Evolutionary conservation across 2,888 invertebrate genomes (phyloP).

Genomic region (Hypselothyrea guttata): DNA sequence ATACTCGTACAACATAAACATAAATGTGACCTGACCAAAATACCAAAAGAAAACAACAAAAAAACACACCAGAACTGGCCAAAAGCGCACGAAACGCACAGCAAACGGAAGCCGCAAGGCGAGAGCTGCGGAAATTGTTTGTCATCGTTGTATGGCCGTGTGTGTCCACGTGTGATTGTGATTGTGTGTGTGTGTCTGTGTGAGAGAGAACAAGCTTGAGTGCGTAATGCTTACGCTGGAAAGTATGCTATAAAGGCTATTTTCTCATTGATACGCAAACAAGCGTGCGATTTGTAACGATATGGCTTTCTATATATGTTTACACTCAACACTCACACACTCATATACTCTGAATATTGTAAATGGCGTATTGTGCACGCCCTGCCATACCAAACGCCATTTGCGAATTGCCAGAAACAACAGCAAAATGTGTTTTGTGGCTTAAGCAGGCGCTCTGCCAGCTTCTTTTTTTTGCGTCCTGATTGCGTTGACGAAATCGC

Average conservation of each 20-base stretch:
- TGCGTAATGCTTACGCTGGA: slow-evolving; percentile 43
- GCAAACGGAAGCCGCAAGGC: slow-evolving; percentile 46
- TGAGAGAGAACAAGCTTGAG: no score
- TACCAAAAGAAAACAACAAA: slow-evolving; percentile 57
- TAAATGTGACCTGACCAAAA: slow-evolving; percentile 73
- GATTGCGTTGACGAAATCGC: slow-evolving; percentile 68
- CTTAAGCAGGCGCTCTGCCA: slow-evolving; percentile 9
- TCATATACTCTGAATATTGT: not conserved
- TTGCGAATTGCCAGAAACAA: slow-evolving; percentile 38
- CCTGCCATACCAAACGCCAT: slow-evolving; percentile 6
- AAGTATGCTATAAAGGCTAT: slow-evolving; percentile 70
- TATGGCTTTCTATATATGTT: slow-evolving; percentile 27
- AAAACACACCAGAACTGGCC: slow-evolving; percentile 36
- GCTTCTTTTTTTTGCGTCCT: slow-evolving; percentile 14
- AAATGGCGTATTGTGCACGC: slow-evolving; percentile 20
- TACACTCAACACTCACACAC: slow-evolving; percentile 4
- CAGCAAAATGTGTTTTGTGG: slow-evolving; percentile 34
- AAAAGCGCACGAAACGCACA: slow-evolving; percentile 11
- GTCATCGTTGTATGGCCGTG: slow-evolving; percentile 38
- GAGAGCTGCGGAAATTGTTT: slow-evolving; percentile 54
- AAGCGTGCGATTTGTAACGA: slow-evolving; percentile 55
- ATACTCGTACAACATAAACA: slow-evolving; percentile 61
- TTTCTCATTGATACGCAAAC: slow-evolving; percentile 71
- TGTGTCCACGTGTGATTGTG: not conserved
- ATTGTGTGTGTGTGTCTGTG: slow-evolving; percentile 1